These are phyloP conservation scores for Sitta europaea DNA, from an alignment of 2,113 vertebrate species.

Conservation along the genomic window DNA sequence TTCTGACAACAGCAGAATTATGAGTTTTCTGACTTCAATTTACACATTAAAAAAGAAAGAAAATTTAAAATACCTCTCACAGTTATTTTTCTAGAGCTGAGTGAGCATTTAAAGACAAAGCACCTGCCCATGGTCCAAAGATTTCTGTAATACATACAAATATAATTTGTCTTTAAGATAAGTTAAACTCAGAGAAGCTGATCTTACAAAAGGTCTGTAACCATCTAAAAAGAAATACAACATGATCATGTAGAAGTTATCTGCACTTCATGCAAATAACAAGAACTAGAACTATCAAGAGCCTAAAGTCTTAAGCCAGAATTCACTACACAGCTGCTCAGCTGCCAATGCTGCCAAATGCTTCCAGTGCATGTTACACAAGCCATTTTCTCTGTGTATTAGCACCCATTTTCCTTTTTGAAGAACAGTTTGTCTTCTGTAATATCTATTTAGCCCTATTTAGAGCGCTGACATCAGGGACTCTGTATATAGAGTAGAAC, in stretches of 20 bases:
- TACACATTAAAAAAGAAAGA: neutral
- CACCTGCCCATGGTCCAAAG: neutral
- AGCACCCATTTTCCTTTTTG: neutral
- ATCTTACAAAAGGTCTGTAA: neutral
- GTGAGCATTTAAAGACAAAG: neutral
- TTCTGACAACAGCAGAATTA: neutral
- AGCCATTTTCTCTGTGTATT: accelerated
- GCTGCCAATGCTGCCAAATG: neutral
- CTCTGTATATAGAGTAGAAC: neutral
- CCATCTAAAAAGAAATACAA: neutral
- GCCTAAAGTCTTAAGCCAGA: neutral
- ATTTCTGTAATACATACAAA: neutral
- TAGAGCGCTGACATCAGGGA: neutral
- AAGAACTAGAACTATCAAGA: neutral
- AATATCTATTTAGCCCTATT: neutral
- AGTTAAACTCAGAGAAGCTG: neutral
- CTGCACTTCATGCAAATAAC: neutral
- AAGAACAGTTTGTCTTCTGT: neutral
- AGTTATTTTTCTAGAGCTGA: neutral
- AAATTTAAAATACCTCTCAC: neutral
- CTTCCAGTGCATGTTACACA: neutral
- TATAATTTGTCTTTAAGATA: neutral
- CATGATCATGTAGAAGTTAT: neutral
- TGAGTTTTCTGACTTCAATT: neutral
- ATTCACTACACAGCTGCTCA: neutral